Conservation (phyloP, 1,140 invertebrate genomes). For the Cherax quadricarinatus region DNA sequence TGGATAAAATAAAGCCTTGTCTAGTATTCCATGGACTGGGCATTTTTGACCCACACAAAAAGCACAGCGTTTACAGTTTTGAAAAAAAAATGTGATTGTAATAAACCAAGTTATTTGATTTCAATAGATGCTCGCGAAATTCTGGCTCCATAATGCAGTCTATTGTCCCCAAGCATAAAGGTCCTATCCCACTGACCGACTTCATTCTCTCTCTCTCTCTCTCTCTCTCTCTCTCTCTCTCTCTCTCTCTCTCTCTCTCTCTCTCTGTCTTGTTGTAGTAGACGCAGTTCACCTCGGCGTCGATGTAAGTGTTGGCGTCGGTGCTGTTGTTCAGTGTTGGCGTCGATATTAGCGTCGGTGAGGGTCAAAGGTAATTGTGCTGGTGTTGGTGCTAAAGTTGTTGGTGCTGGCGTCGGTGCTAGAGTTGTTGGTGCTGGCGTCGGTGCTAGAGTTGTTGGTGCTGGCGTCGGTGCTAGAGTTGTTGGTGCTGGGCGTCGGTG, state of each 20-base stretch:
- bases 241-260: background rate
- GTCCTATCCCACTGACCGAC: slow-evolving; percentile 25
- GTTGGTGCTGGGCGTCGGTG: too few relatives aligned
- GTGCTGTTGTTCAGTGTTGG: too few relatives aligned
- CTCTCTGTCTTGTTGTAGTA: background rate
- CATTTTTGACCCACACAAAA: slow-evolving; percentile 8
- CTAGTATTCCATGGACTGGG: slow-evolving; percentile 28
- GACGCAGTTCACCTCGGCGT: too few relatives aligned
- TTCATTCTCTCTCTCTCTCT: background rate
- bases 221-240: slow-evolving; percentile 20
- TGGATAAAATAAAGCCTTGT: slow-evolving; percentile 15
- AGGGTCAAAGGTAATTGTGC: too few relatives aligned
- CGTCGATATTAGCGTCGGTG: too few relatives aligned
- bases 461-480: too few relatives aligned
- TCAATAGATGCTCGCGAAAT: slow-evolving; percentile 47
- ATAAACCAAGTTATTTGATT: slow-evolving; percentile 47
- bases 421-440: too few relatives aligned
- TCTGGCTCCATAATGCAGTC: slow-evolving; percentile 43
- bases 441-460: too few relatives aligned
- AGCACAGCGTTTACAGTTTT: slow-evolving; percentile 38
- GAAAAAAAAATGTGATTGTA: slow-evolving; percentile 27
- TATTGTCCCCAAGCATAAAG: slow-evolving; percentile 49
- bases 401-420: too few relatives aligned
- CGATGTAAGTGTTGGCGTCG: too few relatives aligned
- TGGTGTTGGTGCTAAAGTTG: too few relatives aligned